Base-by-base conservation (phyloP, 2,888 invertebrate genomes). In the Cephus sareptanus region DNA sequence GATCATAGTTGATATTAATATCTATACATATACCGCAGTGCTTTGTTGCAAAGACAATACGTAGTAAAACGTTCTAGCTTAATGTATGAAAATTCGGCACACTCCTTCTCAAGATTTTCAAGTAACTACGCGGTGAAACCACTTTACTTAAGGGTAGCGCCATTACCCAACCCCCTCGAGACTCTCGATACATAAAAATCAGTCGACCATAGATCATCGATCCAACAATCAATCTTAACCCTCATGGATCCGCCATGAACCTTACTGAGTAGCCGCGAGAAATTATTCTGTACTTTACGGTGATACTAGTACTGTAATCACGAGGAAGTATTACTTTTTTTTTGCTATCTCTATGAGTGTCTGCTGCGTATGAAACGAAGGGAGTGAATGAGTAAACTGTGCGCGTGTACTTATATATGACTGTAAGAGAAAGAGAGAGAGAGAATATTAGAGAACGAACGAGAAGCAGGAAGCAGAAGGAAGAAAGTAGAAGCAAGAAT, bases 281-380 rank as follows among this genome's bases (percentile, higher is more conserved):
- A 56, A 9, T 56, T 56, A 23, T 23, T 23, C 9, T 56, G 23
- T 56, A 56, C 56, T 31, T 71, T 33, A 74, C 35, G 74, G 37
- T 74, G 37, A 74, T 37, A 74, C 35, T 74, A 74, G 74, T 34
- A 34, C 31, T 74, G 35, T 74, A 34, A 74, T 34, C n/a, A 34
- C 23, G 11, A 74, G 35, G 11, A 74, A 35, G 34, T 31, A 35
- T 74, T 35, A 74, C 34, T 34, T 74, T 74, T 74, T 74, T 34
- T 71, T 71, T 71, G 31, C 34, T 34, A 33, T 71, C 31, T 34
- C 71, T 33, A 31, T 15, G 71, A 71, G 71, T 31, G 34, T 71
- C 71, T 31, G 34, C 71, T 31, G 34, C 15, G 31, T 71, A 30
- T 34, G 71, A 34, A 9, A 71, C 23, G 11, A 11, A 34, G 71